Conservation (phyloP, 2,797 vertebrate genomes). For the Falco columbarius region DNA sequence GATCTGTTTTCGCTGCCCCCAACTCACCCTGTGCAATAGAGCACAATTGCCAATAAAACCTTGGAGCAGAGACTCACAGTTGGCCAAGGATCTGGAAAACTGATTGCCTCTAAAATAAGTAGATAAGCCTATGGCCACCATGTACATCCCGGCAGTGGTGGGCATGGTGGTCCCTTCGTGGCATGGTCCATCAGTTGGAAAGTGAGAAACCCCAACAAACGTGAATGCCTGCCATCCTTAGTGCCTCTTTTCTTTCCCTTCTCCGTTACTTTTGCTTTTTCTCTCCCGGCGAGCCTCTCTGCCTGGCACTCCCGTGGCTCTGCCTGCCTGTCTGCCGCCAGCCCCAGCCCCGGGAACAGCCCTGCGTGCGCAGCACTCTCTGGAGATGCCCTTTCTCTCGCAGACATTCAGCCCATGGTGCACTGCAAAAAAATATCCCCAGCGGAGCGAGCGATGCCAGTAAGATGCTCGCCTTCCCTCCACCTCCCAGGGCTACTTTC, state of each 20-base stretch:
- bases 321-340: neutral
- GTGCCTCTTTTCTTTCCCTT: neutral
- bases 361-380: neutral
- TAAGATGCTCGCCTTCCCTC: neutral
- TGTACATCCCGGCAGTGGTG: accelerated
- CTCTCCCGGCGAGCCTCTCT: neutral
- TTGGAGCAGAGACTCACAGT: neutral
- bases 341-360: neutral
- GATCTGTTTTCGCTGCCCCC: neutral
- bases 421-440: neutral
- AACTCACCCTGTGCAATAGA: accelerated
- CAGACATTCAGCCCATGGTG: neutral
- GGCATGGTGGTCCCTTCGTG: accelerated
- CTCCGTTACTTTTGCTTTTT: neutral
- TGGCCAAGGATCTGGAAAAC: neutral
- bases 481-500: conserved; percentile 31
- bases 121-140: neutral
- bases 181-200: accelerated
- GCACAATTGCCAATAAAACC: neutral
- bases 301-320: accelerated
- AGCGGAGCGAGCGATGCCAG: neutral
- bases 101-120: neutral
- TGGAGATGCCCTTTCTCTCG: neutral
- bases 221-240: accelerated
- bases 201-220: neutral